Evolutionary conservation across 2,888 invertebrate species (phyloP).

Genomic region (Laspeyria flexula): DNA sequence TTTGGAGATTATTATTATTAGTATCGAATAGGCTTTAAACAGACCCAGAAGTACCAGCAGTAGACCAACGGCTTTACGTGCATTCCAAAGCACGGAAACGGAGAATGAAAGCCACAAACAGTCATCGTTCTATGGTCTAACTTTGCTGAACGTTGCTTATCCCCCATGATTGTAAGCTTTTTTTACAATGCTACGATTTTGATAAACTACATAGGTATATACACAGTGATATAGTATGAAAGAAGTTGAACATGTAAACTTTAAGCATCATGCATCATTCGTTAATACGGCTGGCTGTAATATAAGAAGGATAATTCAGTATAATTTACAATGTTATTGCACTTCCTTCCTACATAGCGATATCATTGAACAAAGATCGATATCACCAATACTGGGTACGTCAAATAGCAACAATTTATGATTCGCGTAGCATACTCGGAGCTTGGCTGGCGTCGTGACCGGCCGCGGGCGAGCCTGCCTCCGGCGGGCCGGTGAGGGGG

Average conservation of each 20-base stretch:
- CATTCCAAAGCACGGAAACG: too few species aligned
- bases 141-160: too few species aligned
- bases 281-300: constrained; percentile 11
- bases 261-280: neutral
- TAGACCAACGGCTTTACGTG: too few species aligned
- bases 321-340: constrained; percentile 59
- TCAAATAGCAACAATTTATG: constrained; percentile 85
- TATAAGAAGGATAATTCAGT: constrained; percentile 35
- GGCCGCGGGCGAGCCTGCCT: constrained; percentile 47
- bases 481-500: constrained; percentile 36
- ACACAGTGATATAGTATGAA: too few species aligned
- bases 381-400: constrained; percentile 79
- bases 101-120: too few species aligned
- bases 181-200: too few species aligned
- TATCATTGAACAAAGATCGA: constrained; percentile 79
- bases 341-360: constrained; percentile 76
- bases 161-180: too few species aligned
- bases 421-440: constrained; percentile 74
- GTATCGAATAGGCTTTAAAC: too few species aligned
- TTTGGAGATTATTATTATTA: too few species aligned
- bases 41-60: too few species aligned
- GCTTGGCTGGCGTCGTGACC: constrained; percentile 77
- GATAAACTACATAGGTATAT: too few species aligned
- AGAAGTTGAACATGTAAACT: neutral
- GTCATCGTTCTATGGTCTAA: too few species aligned